Evolutionary conservation across 2,797 vertebrate genomes (phyloP).

Genomic region (Enteromius paludinosus): DNA sequence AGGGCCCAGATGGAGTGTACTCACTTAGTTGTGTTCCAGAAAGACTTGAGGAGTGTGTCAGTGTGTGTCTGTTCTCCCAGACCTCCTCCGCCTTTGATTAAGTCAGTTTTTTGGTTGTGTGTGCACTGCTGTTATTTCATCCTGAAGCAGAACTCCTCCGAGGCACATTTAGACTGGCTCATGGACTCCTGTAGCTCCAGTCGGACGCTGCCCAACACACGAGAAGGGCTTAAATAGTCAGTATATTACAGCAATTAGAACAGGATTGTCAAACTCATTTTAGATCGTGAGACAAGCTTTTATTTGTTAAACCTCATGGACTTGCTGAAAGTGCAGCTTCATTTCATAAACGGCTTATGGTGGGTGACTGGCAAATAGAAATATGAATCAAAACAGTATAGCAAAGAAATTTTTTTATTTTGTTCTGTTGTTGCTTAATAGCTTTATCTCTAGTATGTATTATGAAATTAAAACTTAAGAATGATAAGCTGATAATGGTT

Average conservation of each 20-base stretch:
- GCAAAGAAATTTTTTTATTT: not conserved
- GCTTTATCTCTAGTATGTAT: not conserved
- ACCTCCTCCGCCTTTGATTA: constrained; percentile 27
- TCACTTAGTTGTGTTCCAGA: constrained; percentile 25
- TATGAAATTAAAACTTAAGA: not conserved
- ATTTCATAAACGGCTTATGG: not conserved
- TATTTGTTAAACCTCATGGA: not conserved
- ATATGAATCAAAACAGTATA: not conserved
- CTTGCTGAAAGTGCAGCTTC: not conserved
- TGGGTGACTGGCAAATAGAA: not conserved
- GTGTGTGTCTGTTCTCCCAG: constrained; percentile 33
- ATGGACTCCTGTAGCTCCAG: not conserved
- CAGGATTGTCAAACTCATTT: constrained; percentile 23
- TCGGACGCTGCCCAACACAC: not conserved
- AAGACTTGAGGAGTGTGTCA: constrained; percentile 57
- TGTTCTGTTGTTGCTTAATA: not conserved
- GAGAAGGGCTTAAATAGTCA: not conserved
- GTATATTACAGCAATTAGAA: constrained; percentile 18
- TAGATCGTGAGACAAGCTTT: not conserved
- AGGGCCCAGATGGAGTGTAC: constrained; percentile 29
- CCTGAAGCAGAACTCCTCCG: constrained; percentile 38
- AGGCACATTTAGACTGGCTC: not conserved
- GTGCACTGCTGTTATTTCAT: constrained; percentile 2
- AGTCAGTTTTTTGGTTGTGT: constrained; percentile 26
- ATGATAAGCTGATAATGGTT: not conserved